Evolutionary conservation across 2,888 invertebrate genomes (phyloP).

Genomic region (Meloe dianella): DNA sequence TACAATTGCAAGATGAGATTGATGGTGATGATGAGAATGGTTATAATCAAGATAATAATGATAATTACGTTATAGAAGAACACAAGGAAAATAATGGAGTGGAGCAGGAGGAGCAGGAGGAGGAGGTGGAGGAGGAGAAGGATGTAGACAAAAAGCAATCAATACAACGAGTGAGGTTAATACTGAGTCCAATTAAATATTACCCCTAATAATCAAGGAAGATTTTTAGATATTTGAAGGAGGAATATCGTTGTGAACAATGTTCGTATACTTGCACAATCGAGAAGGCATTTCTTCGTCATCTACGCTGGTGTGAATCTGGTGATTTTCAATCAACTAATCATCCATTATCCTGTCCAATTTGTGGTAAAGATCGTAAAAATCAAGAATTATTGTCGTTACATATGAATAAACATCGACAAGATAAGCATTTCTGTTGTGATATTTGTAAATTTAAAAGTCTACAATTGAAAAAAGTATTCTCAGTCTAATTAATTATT

Average conservation of each 20-base stretch:
- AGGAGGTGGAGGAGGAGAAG: slow-evolving; percentile 13
- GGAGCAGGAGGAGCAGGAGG: slow-evolving; percentile 14
- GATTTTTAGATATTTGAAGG: slow-evolving; percentile 60
- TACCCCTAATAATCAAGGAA: neutral
- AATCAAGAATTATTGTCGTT: slow-evolving; percentile 61
- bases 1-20: slow-evolving; percentile 24
- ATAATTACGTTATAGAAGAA: slow-evolving; percentile 24
- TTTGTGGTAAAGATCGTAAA: slow-evolving; percentile 63
- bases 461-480: slow-evolving; percentile 64
- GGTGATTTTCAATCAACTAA: slow-evolving; percentile 46
- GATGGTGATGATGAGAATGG: slow-evolving; percentile 29
- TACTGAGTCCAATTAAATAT: neutral
- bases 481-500: slow-evolving; percentile 13
- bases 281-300: slow-evolving; percentile 63
- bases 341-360: slow-evolving; percentile 60
- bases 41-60: slow-evolving; percentile 22
- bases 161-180: slow-evolving; percentile 28
- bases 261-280: slow-evolving; percentile 66
- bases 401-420: slow-evolving; percentile 62
- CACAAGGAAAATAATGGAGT: slow-evolving; percentile 19
- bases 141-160: slow-evolving; percentile 22
- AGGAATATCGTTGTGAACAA: slow-evolving; percentile 63
- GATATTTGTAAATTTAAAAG: slow-evolving; percentile 65
- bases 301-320: slow-evolving; percentile 58
- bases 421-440: slow-evolving; percentile 62